These are phyloP conservation scores for Gymnobelideus leadbeateri DNA, from an alignment of 2,113 vertebrate genomes.

Conservation along the genomic window DNA sequence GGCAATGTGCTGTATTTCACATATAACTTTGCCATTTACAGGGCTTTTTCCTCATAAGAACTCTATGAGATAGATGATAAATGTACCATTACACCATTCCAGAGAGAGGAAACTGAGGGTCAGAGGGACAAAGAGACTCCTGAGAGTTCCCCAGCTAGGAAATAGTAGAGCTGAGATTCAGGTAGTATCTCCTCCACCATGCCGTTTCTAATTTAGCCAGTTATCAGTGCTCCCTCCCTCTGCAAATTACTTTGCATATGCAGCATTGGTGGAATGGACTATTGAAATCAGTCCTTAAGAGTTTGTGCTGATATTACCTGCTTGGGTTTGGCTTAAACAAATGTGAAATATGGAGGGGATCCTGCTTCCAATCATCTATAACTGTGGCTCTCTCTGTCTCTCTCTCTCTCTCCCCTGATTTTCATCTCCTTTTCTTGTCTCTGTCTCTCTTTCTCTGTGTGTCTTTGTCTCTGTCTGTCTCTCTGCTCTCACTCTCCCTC, in stretches of 20 bases:
- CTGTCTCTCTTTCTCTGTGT: too few relatives aligned
- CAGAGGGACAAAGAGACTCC: neutral
- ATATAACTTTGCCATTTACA: neutral
- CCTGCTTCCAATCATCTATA: too few relatives aligned
- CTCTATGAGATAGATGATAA: neutral
- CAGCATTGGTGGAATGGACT: neutral
- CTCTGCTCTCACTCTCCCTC: too few relatives aligned
- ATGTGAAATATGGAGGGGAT: neutral
- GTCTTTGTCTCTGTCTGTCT: too few relatives aligned
- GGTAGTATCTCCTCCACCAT: neutral
- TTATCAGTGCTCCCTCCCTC: neutral
- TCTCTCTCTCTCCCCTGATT: neutral
- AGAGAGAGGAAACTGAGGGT: neutral
- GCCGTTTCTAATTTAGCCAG: neutral
- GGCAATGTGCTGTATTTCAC: neutral
- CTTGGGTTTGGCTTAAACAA: neutral
- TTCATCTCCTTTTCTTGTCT: too few relatives aligned
- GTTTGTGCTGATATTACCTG: neutral
- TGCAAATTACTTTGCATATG: neutral
- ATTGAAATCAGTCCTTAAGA: neutral
- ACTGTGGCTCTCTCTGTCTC: too few relatives aligned
- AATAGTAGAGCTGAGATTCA: neutral
- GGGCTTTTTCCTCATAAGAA: neutral
- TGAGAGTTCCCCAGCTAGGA: neutral
- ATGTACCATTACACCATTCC: neutral